Evolutionary conservation across 2,888 invertebrate genomes (phyloP).

Genomic region (Syritta pipiens): DNA sequence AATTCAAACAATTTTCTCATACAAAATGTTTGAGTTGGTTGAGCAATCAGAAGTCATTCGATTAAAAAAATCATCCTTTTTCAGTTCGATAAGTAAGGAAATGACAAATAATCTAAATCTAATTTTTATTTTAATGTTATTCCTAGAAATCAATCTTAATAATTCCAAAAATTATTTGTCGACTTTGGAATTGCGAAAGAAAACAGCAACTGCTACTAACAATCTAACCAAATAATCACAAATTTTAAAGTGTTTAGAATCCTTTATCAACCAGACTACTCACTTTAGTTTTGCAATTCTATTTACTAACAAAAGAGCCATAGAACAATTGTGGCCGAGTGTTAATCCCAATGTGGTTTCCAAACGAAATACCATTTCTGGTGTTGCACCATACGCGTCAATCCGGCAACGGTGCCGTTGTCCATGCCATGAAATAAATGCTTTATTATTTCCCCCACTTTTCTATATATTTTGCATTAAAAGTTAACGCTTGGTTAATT

Average conservation of each 20-base stretch:
- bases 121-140: no score
- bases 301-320: slow-evolving; percentile 37
- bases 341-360: slow-evolving; percentile 64
- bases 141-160: no score
- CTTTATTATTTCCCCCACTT: slow-evolving; percentile 57
- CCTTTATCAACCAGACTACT: neutral
- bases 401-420: slow-evolving; percentile 13
- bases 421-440: slow-evolving; percentile 32
- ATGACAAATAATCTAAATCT: no score
- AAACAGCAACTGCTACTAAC: neutral
- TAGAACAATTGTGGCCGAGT: slow-evolving; percentile 64
- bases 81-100: no score
- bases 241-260: neutral
- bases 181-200: no score
- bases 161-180: no score
- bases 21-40: no score
- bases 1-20: no score
- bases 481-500: slow-evolving; percentile 73
- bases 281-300: neutral
- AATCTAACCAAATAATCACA: neutral
- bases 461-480: slow-evolving; percentile 69
- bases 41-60: no score
- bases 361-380: slow-evolving; percentile 58
- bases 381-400: slow-evolving; percentile 34
- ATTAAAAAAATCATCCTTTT: no score